Percentiles rank a stretch among this genome's conserved stretches.
Conservation (phyloP, 1,140 invertebrate species). For the Musca vetustissima region DNA sequence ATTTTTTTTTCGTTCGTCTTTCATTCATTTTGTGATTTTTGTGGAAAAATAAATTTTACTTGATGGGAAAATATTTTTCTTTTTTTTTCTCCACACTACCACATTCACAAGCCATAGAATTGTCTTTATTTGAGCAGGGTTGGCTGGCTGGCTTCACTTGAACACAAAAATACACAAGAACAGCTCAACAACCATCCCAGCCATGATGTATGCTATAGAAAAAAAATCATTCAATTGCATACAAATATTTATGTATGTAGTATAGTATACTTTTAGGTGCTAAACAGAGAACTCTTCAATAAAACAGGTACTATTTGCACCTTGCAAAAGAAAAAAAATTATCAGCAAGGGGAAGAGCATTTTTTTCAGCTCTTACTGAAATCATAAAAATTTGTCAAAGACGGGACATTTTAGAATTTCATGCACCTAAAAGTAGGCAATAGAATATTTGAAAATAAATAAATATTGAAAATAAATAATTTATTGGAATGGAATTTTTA, state of each 20-base stretch:
- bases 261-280: conserved; percentile 22
- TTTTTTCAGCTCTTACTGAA: no score
- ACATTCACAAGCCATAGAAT: not conserved
- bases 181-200: not conserved
- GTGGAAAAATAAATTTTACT: conserved; percentile 1
- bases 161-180: conserved; percentile 5
- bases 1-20: no score
- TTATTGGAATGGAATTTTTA: no score
- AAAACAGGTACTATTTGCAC: conserved; percentile 10
- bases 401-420: no score
- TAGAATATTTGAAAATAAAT: no score
- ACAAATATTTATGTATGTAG: no score
- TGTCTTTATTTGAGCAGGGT: conserved; percentile 22
- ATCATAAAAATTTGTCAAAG: no score
- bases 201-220: not conserved
- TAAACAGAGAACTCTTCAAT: conserved; percentile 14
- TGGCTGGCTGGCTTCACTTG: conserved; percentile 18
- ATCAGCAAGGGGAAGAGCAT: no score
- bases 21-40: not conserved
- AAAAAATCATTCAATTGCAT: not conserved
- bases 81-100: not conserved
- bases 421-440: no score
- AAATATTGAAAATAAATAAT: no score
- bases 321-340: not conserved
- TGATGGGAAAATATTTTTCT: conserved; percentile 17